These are phyloP conservation scores for Teleogryllus oceanicus DNA, from an alignment of 2,888 invertebrate genomes.

Conservation along the genomic window DNA sequence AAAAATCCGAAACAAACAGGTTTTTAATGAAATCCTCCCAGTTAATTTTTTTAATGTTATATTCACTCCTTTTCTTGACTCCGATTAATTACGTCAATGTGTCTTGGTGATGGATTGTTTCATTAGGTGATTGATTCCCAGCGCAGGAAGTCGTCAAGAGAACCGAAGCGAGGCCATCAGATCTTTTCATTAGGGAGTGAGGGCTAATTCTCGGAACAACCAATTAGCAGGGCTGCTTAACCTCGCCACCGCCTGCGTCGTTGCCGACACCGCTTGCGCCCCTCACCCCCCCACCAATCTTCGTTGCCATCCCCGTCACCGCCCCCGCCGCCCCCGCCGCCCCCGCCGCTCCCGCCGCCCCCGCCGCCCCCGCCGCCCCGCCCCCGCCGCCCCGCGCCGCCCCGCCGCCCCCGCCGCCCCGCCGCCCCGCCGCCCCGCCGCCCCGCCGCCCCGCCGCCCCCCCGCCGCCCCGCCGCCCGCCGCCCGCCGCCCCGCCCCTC, in stretches of 20 bases:
- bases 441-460: too few species aligned
- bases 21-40: background rate
- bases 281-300: background rate
- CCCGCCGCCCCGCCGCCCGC: too few species aligned
- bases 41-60: background rate
- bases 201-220: background rate
- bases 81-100: background rate
- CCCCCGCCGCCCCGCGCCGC: too few species aligned
- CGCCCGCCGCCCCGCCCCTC: too few species aligned
- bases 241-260: background rate
- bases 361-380: too few species aligned
- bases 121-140: conserved; percentile 6
- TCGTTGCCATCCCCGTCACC: too few species aligned
- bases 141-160: background rate
- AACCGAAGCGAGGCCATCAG: background rate
- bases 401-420: too few species aligned
- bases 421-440: too few species aligned
- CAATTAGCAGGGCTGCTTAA: background rate
- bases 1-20: background rate
- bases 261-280: background rate
- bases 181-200: background rate
- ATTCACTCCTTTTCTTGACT: background rate
- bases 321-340: too few species aligned
- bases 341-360: too few species aligned
- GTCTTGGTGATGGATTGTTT: background rate